Evolutionary conservation across 2,888 invertebrate genomes (phyloP), one percentile per base, ranked within the genome.

Genomic region (Trachelus stipa): DNA sequence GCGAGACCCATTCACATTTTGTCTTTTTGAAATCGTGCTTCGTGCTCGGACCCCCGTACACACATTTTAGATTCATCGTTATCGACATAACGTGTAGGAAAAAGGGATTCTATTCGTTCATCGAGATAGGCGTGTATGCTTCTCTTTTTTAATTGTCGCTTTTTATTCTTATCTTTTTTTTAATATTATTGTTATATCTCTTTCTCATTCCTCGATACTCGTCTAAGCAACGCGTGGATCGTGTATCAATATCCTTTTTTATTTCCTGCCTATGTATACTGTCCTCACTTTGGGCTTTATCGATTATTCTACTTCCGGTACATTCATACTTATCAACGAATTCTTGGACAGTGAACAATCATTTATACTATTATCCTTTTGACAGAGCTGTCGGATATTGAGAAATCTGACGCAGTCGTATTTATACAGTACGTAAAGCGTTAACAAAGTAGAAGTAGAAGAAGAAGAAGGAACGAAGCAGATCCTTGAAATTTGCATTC

Each of bases 71-170:
- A 34, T 75, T 34, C 37, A 74, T 79, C 69, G 33, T 77, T 30
- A 73, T 77, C 73, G 73, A 73, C 74, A 34, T 34, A 56, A n/a
- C 73, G 71, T 69, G 74, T 69, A 74, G 56, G 56, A 15, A 56
- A 56, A 56, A 56, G 56, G 56, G 23, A 56, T 23, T 56, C 56
- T 56, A 56, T 56, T 23, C 56, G 56, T 56, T 56, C 9, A 6
- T 9, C 9, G 23, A 9, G 56, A 56, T 2, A 23, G 23, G 23
- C 56, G 0, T 23, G 23, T 68, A 34, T 75, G 33, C 74, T 69
- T 81, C 56, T 34, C 69, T 79, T 74, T 75, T 73, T 78, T 34
- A 73, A 76, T 79, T 77, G 76, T 76, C 73, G 40, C 33, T 34
- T 75, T 80, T 73, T 40, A 31, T 76, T 23, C 40, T 56, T 23